These are phyloP conservation scores for Heterodera carotae DNA, from an alignment of 1,140 invertebrate genomes.

Conservation along the genomic window DNA sequence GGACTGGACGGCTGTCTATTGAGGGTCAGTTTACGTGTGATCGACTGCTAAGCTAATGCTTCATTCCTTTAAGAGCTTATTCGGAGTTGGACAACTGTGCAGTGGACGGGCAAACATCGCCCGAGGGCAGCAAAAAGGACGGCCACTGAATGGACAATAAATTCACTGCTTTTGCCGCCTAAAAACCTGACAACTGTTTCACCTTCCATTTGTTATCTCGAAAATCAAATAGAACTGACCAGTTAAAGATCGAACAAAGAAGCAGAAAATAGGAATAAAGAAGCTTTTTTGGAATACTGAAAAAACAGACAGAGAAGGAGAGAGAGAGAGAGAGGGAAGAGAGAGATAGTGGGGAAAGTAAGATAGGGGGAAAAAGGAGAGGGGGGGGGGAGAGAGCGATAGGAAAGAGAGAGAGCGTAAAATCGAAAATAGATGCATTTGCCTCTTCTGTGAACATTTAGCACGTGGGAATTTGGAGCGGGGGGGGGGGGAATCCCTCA, in stretches of 20 bases:
- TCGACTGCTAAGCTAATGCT: not conserved
- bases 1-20: not conserved
- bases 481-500: constrained; percentile 3
- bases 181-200: not conserved
- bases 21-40: not conserved
- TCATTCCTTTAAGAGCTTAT: too few species aligned
- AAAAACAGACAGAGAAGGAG: not conserved
- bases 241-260: not conserved
- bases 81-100: not conserved
- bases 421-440: too few species aligned
- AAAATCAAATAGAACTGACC: not conserved
- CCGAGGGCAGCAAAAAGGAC: not conserved
- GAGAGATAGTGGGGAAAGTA: not conserved
- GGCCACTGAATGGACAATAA: constrained; percentile 14
- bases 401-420: not conserved
- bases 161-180: not conserved
- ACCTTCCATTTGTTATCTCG: not conserved
- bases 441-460: not conserved
- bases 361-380: not conserved
- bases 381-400: not conserved
- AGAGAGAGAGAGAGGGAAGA: not conserved
- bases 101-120: not conserved
- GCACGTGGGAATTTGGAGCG: not conserved
- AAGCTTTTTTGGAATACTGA: not conserved
- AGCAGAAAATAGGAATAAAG: not conserved